Evolutionary conservation across 64 coral and sea anemone genomes (phyloP), one percentile per base, ranked within the genome.

Genomic region (Montipora cactus): DNA sequence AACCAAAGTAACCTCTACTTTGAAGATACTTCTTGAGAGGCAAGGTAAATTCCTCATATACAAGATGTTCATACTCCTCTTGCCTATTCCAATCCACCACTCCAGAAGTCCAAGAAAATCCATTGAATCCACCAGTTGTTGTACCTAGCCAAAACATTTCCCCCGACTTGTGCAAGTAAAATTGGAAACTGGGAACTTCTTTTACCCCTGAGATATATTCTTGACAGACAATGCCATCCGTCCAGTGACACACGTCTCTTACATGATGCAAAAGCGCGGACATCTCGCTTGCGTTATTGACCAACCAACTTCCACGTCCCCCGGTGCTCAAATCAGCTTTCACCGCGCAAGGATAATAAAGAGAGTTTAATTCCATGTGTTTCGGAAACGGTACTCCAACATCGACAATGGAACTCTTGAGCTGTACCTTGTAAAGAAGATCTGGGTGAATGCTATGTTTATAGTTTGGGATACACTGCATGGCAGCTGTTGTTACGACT

Each of bases 1-100:
- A 11, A 14, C 91, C 91, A 87, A 93, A 93, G 53, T 93, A 93
- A 14, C 74, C 91, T 23, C 59, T 25, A 18, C 78, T 47, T 75
- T 87, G 82, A 18, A 93, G 58, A 59, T 79, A 93, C 1, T 87
- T 68, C 49, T 66, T 78, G 47, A 93, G 28, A 10, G 91, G 91
- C n/a, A 79, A 45, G 23, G 84, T 78, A 62, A 93, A 93, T 67
- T 87, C 61, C 3, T 93, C 91, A 52, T 87, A 55, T 8, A 93
- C 70, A 8, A 87, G 57, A 16, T 93, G 10, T 55, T 87, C 62
- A 13, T 78, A 79, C 20, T 72, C 51, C 0, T 79, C 81, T 52
- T 93, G 71, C 46, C 67, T 79, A 11, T 93, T 44, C 81, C 81
- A 93, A 23, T 93, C 82, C 28, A 77, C 82, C 16, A 64, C 4